Evolutionary conservation across 2,113 vertebrate species (phyloP), one percentile per base, ranked within the genome.

Genomic region (Calidris pygmaea): DNA sequence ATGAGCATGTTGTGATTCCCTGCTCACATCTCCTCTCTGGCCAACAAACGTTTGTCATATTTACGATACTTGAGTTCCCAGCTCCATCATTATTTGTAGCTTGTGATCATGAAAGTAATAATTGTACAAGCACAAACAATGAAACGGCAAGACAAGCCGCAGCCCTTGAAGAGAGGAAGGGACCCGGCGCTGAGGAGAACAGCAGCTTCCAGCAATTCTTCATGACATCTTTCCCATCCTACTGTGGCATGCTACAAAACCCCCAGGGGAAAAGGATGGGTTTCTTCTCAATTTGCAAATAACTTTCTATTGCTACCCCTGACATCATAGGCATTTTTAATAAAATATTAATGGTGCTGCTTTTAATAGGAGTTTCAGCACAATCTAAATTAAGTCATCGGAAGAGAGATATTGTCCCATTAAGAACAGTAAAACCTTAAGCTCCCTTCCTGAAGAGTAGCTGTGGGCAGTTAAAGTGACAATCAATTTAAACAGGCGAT

Each of bases 391-490:
- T 96, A 96, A 98, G 92, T 84, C 91, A 80, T 56, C 92, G 84
- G 93, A 95, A 96, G 97, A 97, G 95, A 95, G 95, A 98, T 96
- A 95, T 91, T 59, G 95, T 96, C 97, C 97, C 96, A 85, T 97
- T 95, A 98, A 97, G 97, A 97, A 96, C 94, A 94, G 96, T 98
- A 97, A 98, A 98, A 97, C 79, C 58, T 76, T 84, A 85, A 98
- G 95, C 94, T 96, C 39, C 93, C 89, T 97, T 97, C 97, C 94
- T 97, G 97, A 98, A 97, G 97, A 97, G 98, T 93, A 97, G 96
- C 97, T 62, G 90, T 41, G 83, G 70, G 97, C 94, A 96, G 91
- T 97, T 96, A 93, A 97, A 97, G 93, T 98, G 98, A 97, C 97
- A 97, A 97, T 98, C 98, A 97, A 95, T 97, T 97, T 68, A 95